Evolutionary conservation across 2,113 vertebrate genomes (phyloP).

Genomic region (Hiodon tergisus): DNA sequence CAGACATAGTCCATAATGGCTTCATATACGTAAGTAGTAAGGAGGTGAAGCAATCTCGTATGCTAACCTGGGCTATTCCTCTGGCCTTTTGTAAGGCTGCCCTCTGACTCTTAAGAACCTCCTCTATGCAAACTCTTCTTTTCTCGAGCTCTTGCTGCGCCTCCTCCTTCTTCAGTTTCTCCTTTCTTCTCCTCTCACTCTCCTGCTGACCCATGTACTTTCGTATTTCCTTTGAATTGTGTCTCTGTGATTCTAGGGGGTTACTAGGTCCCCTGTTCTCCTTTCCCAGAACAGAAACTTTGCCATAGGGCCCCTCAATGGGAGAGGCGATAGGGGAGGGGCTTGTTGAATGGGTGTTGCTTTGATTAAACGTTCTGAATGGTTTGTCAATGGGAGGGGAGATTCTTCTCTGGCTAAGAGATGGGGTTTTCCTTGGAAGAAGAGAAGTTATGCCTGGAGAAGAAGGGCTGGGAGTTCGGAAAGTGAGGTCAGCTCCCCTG

Average conservation of each 20-base stretch:
- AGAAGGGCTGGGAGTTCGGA: neutral
- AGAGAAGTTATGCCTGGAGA: neutral
- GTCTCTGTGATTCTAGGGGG: neutral
- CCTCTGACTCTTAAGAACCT: constrained; percentile 24
- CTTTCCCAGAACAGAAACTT: neutral
- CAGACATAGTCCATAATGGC: too few species aligned
- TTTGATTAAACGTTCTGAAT: neutral
- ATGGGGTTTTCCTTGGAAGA: neutral
- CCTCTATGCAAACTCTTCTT: constrained; percentile 21
- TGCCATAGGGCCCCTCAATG: neutral
- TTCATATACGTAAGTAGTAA: too few species aligned
- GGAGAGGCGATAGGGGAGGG: neutral
- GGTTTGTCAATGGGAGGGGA: neutral
- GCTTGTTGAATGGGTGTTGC: neutral
- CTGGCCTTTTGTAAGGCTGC: constrained; percentile 11
- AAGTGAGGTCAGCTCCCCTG: too few species aligned
- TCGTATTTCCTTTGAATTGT: constrained; percentile 7
- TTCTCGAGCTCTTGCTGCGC: constrained; percentile 22
- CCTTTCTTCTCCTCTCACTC: constrained; percentile 12
- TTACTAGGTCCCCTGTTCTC: neutral
- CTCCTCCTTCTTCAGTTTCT: constrained; percentile 4
- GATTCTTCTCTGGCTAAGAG: too few species aligned
- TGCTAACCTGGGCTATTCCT: neutral
- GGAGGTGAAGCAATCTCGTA: too few species aligned
- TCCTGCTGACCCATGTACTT: constrained; percentile 24